Base-by-base conservation (phyloP, 35 echinoderm and acorn worm genomes). In the Eucidaris tribuloides region DNA sequence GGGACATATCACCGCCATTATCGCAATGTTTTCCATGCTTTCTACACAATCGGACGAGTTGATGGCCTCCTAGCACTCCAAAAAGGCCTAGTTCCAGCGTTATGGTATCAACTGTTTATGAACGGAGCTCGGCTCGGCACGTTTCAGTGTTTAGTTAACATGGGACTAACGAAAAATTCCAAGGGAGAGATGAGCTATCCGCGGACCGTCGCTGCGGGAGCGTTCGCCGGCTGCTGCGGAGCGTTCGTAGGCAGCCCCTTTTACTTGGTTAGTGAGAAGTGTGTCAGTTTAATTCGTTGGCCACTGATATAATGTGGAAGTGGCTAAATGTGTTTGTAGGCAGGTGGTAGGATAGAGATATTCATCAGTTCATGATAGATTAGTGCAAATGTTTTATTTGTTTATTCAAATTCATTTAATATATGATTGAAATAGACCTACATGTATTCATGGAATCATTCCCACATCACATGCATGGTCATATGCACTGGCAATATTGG, bases 81-180 rank as follows among this genome's bases (percentile, higher is more conserved):
- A 62, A 99, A 99, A 58, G 96, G 96, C 1, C 60, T 99, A 3
- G 82, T 90, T 4, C 91, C 96, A 3, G 96, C 90, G 52, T 41
- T 99, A 24, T 99, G 86, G 86, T 99, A 99, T 42, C 96, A 99
- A 40, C 36, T 99, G 0, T 89, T 99, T 57, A 99, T 99, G 96
- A 99, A 98, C 49, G 95, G 95, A 3, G 78, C 78, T 0, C 72
- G 95, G 19, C 37, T 97, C 25, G 95, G 95, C 20, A 89, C 82
- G 17, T 98, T 89, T 55, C 95, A 98, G 40, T 86, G 81, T 13
- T 62, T 93, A 7, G 58, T 89, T 4, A 86, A 98, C 56, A 54
- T 84, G 57, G 95, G 95, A 28, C 32, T 93, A 5, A 89, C 90
- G 9, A 98, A 86, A 31, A 92, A 89, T 23, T 41, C 77, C n/a